Conservation (phyloP, 2,888 invertebrate genomes). For the Stenotaenia linearis region DNA sequence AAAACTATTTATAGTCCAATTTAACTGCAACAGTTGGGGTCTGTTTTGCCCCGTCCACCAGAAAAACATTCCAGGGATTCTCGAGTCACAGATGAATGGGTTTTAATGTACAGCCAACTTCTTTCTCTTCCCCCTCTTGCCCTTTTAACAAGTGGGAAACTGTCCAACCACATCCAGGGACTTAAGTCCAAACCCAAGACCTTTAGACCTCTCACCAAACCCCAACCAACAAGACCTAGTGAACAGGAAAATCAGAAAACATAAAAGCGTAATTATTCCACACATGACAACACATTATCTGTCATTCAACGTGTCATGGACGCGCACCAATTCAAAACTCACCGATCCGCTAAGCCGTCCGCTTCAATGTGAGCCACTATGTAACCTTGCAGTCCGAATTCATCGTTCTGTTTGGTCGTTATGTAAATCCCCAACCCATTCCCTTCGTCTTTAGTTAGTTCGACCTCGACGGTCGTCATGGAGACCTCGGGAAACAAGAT, state of each 20-base stretch:
- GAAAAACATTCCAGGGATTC: background rate
- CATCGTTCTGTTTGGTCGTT: constrained; percentile 55
- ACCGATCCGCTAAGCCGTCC: constrained; percentile 59
- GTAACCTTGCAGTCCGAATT: constrained; percentile 37
- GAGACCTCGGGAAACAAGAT: background rate
- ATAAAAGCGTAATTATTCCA: background rate
- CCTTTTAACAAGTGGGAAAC: background rate
- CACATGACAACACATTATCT: background rate
- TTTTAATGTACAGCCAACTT: background rate
- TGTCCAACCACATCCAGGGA: background rate
- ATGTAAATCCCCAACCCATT: constrained; percentile 63
- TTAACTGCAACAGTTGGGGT: background rate
- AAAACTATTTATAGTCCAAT: too few relatives aligned
- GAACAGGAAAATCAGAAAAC: background rate
- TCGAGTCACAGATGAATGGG: background rate
- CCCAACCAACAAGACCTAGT: background rate
- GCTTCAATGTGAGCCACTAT: constrained; percentile 52
- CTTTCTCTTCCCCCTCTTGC: background rate
- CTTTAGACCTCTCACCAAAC: background rate
- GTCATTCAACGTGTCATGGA: background rate
- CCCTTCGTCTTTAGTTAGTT: constrained; percentile 60
- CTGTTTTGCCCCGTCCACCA: too few relatives aligned
- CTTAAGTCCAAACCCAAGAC: background rate
- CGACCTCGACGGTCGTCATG: constrained; percentile 46
- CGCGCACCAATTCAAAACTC: constrained; percentile 35